phyloP scores from a whole-genome alignment of 2,797 vertebrate species.

The Vultur gryphus region DNA sequence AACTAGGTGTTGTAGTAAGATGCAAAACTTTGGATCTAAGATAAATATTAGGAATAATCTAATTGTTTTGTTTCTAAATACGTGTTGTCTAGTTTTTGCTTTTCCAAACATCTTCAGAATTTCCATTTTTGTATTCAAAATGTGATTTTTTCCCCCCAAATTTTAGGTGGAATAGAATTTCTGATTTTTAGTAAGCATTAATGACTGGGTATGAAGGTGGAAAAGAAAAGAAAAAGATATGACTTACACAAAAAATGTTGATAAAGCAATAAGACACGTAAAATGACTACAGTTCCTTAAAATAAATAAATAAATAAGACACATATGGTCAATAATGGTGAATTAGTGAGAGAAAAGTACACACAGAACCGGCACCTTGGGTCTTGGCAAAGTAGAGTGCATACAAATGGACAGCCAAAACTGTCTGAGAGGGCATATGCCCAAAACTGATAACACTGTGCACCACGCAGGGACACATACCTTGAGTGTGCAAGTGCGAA shows the following conservation, averaged over 20 bases:
- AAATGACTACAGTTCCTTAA: background rate
- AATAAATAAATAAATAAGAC: background rate
- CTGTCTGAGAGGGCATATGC: too few relatives aligned
- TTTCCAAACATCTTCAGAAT: background rate
- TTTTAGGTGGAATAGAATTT: background rate
- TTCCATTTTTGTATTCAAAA: background rate
- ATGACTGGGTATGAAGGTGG: background rate
- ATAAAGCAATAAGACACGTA: background rate
- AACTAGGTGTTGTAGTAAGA: background rate
- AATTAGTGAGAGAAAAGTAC: background rate
- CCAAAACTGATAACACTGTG: background rate
- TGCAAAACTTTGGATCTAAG: background rate
- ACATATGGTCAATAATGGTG: background rate
- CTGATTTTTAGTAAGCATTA: background rate
- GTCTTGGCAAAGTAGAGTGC: background rate
- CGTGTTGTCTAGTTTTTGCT: background rate
- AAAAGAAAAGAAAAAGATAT: background rate
- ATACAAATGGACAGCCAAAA: background rate
- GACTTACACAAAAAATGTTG: background rate
- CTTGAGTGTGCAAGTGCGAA: background rate
- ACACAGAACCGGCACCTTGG: background rate
- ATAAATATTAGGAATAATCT: background rate
- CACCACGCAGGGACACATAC: background rate
- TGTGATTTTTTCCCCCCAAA: rapidly evolving
- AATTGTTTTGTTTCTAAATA: background rate